Evolutionary conservation across 2,888 invertebrate species (phyloP), one percentile per base, ranked within the genome.

Genomic region (Andrena praecox): DNA sequence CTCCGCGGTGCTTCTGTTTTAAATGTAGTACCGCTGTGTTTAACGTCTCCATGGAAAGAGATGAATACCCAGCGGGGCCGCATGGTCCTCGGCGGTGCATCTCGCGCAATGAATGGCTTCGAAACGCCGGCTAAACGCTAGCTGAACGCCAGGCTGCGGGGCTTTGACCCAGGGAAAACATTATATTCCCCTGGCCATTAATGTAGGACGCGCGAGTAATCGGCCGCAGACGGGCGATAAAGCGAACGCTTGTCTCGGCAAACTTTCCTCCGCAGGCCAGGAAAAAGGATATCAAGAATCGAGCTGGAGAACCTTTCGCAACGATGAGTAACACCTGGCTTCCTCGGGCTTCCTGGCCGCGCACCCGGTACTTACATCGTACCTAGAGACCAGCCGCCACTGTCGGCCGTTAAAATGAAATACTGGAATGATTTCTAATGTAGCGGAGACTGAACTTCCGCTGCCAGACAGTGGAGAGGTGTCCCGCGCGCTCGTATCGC

Each of bases 361-460:
- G 48, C 59, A 70, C 42, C 56, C 20, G 50, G 70, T 70, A 42
- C 62, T 63, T 62, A 48, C 31, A 50, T 16, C 48, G 67, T 50
- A n/a, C n/a, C 64, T 4, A n/a, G 35, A 24, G 72, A 52, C 67
- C 66, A 20, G 42, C 42, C 42, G 10, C 29, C 54, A 31, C 8
- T 42, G 56, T 66, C 52, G 71, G 59, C 63, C 59, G 20, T 71
- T 60, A 20, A 64, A 64, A 20, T 31, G 56, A 64, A 66, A 77
- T 50, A 64, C 35, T 7, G 60, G 27, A 69, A 62, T 29, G 52
- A 76, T 72, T 78, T 69, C 66, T 56, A 69, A 67, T 31, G 73
- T 52, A 56, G 31, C 12, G 35, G 63, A 56, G 69, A 59, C 33
- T n/a, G 42, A 24, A 10, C 1, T 2, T 35, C 27, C 6, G 6